These are phyloP conservation scores for Acipenser transmontanus DNA, from an alignment of 2,797 vertebrate genomes.

Conservation along the genomic window DNA sequence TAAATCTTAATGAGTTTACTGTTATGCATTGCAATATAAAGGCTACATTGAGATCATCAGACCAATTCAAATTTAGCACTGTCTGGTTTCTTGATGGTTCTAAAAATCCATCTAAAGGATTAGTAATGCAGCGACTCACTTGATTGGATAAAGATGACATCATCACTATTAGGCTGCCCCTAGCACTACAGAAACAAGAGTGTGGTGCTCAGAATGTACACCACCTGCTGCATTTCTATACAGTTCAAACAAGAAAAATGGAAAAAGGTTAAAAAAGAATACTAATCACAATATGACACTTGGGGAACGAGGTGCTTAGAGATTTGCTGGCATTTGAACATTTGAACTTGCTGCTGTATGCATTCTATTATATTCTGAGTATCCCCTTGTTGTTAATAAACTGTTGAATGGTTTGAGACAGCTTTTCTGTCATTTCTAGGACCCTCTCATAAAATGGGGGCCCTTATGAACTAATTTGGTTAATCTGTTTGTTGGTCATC, in stretches of 20 bases:
- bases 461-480: too few relatives aligned
- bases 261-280: background rate
- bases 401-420: too few relatives aligned
- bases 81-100: background rate
- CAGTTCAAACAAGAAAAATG: background rate
- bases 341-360: background rate
- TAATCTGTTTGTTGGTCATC: too few relatives aligned
- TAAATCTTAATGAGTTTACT: too few relatives aligned
- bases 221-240: background rate
- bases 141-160: slow-evolving; percentile 2
- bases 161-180: background rate
- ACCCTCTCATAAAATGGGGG: too few relatives aligned
- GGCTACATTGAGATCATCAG: too few relatives aligned
- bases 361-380: too few relatives aligned
- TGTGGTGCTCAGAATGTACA: background rate
- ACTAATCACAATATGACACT: background rate
- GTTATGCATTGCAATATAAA: too few relatives aligned
- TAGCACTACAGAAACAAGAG: background rate
- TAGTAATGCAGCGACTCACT: background rate
- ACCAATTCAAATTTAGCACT: background rate
- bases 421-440: too few relatives aligned
- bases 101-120: background rate
- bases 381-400: too few relatives aligned
- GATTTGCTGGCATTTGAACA: background rate
- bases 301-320: background rate